Evolutionary conservation across 2,797 vertebrate species (phyloP).

Genomic region (Hippocampus kuda): DNA sequence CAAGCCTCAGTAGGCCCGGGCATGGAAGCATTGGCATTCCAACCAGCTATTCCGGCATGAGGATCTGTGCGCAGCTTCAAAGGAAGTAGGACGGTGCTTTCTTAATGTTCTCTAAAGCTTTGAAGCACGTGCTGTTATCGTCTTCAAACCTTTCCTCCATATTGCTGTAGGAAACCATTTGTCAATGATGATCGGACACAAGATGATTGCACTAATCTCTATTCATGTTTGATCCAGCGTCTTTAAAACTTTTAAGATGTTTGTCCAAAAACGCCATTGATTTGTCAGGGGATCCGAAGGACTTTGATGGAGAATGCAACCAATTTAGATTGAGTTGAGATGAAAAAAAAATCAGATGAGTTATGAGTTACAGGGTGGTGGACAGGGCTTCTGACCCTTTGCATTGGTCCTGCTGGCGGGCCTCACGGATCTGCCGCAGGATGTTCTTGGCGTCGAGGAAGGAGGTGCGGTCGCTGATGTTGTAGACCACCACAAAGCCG

Average conservation of each 20-base stretch:
- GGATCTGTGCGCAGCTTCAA: constrained; percentile 19
- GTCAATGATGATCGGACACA: neutral
- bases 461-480: constrained; percentile 66
- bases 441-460: constrained; percentile 67
- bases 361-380: neutral
- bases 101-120: neutral
- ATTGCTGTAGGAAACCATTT: neutral
- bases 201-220: neutral
- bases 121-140: neutral
- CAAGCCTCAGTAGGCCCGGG: neutral
- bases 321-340: neutral
- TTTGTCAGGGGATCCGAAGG: no score
- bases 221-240: no score
- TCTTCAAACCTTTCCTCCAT: neutral
- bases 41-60: constrained; percentile 21
- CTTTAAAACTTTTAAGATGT: no score
- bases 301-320: neutral
- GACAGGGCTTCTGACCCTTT: constrained; percentile 58
- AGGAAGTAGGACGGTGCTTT: constrained; percentile 6
- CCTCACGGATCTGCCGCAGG: constrained; percentile 64
- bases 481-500: constrained; percentile 71
- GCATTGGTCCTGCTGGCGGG: constrained; percentile 40
- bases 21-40: constrained; percentile 17
- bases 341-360: neutral
- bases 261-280: no score